A percentile compares a stretch with the other conserved stretches of the same genome.
These are phyloP conservation scores for Acronicta alni DNA, from an alignment of 2,888 invertebrate genomes.

Conservation along the genomic window DNA sequence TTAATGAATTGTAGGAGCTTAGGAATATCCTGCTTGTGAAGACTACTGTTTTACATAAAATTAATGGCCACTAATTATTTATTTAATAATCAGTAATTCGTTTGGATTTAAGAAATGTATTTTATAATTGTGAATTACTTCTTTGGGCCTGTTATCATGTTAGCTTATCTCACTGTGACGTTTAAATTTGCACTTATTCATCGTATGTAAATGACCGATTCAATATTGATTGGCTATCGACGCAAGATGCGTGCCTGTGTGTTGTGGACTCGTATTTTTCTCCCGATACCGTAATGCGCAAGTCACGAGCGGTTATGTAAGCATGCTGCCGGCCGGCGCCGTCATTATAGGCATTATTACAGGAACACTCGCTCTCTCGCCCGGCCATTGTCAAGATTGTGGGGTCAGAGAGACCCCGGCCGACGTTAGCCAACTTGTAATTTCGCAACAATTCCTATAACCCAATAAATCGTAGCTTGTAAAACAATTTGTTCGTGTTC, in stretches of 20 bases:
- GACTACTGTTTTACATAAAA: background rate
- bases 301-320: slow-evolving; percentile 89
- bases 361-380: slow-evolving; percentile 79
- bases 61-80: too few species aligned
- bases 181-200: background rate
- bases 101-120: too few species aligned
- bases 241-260: slow-evolving; percentile 67
- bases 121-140: too few species aligned
- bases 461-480: slow-evolving; percentile 84
- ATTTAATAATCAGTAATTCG: too few species aligned
- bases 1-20: slow-evolving; percentile 30
- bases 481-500: slow-evolving; percentile 81
- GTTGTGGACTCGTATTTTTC: slow-evolving; percentile 80
- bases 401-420: slow-evolving; percentile 81
- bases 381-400: slow-evolving; percentile 88
- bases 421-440: slow-evolving; percentile 82
- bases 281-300: slow-evolving; percentile 86
- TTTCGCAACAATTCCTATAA: slow-evolving; percentile 84
- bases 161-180: background rate
- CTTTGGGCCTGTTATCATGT: background rate
- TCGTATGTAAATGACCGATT: slow-evolving; percentile 7
- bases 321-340: slow-evolving; percentile 84
- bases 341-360: slow-evolving; percentile 87
- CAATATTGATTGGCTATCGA: slow-evolving; percentile 16
- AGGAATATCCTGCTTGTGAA: slow-evolving; percentile 15